Conservation (phyloP, 1,140 invertebrate species). For the Maniola jurtina region DNA sequence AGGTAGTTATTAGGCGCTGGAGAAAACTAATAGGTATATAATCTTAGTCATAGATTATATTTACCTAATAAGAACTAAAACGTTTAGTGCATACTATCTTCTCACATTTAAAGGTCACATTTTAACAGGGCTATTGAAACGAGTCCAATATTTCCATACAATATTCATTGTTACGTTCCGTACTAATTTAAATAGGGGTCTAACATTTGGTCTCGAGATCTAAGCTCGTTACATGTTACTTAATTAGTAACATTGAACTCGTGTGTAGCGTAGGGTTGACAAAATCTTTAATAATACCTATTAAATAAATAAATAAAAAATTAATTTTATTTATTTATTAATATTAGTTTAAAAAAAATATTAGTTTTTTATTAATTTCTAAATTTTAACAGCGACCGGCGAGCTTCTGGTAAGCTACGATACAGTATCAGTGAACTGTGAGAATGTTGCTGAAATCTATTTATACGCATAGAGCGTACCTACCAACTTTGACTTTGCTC, state of each 20-base stretch:
- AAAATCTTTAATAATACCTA: background rate
- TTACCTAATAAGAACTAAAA: background rate
- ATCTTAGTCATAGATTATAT: too few species aligned
- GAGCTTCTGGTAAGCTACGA: too few species aligned
- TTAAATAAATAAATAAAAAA: background rate
- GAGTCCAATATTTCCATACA: slow-evolving; percentile 55
- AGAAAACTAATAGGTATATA: too few species aligned
- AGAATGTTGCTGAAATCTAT: too few species aligned
- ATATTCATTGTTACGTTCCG: slow-evolving; percentile 56
- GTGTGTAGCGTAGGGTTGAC: slow-evolving; percentile 8
- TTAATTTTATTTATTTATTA: too few species aligned
- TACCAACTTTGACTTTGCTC: too few species aligned
- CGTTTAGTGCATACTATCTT: slow-evolving; percentile 11
- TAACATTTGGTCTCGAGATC: slow-evolving; percentile 19
- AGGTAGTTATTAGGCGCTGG: too few species aligned
- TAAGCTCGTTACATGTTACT: slow-evolving; percentile 21
- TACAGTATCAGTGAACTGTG: too few species aligned
- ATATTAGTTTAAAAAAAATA: too few species aligned
- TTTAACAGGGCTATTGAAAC: slow-evolving; percentile 32
- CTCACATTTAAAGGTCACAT: slow-evolving; percentile 48
- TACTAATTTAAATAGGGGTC: slow-evolving; percentile 20
- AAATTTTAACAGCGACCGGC: background rate
- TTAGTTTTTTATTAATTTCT: background rate
- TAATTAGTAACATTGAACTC: slow-evolving; percentile 25
- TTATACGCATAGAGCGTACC: too few species aligned